phyloP scores from a whole-genome alignment of 2,888 invertebrate genomes.

The Parnassius glacialis region DNA sequence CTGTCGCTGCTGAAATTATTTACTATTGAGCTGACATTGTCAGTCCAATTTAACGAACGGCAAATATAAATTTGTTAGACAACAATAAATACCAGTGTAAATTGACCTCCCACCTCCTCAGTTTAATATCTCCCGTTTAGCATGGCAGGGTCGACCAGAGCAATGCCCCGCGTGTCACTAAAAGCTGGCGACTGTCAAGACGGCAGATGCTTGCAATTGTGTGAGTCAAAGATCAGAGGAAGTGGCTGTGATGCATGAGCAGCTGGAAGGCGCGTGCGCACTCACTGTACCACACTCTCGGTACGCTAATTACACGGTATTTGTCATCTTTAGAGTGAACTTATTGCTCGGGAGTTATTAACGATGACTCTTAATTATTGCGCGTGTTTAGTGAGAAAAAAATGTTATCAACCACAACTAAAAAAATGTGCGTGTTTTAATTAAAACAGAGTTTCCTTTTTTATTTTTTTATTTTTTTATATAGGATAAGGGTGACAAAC shows the following conservation, averaged over 20 bases:
- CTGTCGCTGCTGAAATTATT: slow-evolving; percentile 27
- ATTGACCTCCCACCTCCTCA: slow-evolving; percentile 38
- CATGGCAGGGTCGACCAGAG: slow-evolving; percentile 41
- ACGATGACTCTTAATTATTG: slow-evolving; percentile 22
- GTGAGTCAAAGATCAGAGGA: slow-evolving; percentile 79
- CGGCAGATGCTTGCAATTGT: slow-evolving; percentile 75
- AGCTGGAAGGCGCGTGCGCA: slow-evolving; percentile 59
- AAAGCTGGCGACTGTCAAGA: slow-evolving; percentile 47
- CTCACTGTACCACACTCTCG: slow-evolving; percentile 42
- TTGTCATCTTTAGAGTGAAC: slow-evolving; percentile 41
- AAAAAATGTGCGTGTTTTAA: no score
- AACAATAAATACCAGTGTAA: slow-evolving; percentile 39
- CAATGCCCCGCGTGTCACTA: slow-evolving; percentile 42
- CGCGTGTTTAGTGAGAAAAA: slow-evolving; percentile 8
- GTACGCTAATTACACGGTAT: slow-evolving; percentile 47
- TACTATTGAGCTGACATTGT: slow-evolving; percentile 12
- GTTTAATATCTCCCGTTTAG: slow-evolving; percentile 45
- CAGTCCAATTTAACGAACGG: slow-evolving; percentile 30
- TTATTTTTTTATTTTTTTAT: no score
- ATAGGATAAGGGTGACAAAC: no score
- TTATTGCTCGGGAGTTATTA: slow-evolving; percentile 14
- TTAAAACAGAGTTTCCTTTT: no score
- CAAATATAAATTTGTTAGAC: slow-evolving; percentile 36
- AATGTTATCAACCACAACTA: no score
- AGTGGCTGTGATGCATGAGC: slow-evolving; percentile 48